Evolutionary conservation across 2,797 vertebrate species (phyloP).

Genomic region (Schizopygopsis pylzovi): DNA sequence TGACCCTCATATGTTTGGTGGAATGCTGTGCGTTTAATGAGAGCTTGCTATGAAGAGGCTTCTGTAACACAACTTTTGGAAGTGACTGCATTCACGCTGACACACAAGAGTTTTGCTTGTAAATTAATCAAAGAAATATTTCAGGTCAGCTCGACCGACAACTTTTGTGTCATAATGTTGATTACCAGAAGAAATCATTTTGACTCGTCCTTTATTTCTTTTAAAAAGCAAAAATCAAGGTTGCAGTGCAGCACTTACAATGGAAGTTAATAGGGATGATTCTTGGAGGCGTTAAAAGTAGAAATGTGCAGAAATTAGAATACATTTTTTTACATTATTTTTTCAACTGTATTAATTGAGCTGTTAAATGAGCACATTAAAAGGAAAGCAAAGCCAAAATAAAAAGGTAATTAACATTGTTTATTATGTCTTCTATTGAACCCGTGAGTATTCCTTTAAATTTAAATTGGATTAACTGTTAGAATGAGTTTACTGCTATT

Average conservation of each 20-base stretch:
- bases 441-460: neutral
- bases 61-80: constrained; percentile 8
- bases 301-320: neutral
- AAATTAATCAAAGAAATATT: neutral
- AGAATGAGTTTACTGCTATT: constrained; percentile 1
- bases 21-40: constrained; percentile 56
- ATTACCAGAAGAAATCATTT: neutral
- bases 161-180: neutral
- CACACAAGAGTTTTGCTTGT: neutral
- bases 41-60: constrained; percentile 3
- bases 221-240: neutral
- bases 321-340: neutral
- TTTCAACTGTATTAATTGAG: neutral
- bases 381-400: neutral
- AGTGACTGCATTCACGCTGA: neutral
- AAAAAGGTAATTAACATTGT: neutral
- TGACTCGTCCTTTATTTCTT: neutral
- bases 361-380: neutral
- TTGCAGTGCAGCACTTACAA: neutral
- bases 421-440: neutral
- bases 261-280: neutral
- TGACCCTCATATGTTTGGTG: constrained; percentile 47
- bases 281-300: neutral
- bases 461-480: neutral
- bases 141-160: neutral